Conservation (phyloP, 2,888 invertebrate genomes). For the Syrista parreyssii region DNA sequence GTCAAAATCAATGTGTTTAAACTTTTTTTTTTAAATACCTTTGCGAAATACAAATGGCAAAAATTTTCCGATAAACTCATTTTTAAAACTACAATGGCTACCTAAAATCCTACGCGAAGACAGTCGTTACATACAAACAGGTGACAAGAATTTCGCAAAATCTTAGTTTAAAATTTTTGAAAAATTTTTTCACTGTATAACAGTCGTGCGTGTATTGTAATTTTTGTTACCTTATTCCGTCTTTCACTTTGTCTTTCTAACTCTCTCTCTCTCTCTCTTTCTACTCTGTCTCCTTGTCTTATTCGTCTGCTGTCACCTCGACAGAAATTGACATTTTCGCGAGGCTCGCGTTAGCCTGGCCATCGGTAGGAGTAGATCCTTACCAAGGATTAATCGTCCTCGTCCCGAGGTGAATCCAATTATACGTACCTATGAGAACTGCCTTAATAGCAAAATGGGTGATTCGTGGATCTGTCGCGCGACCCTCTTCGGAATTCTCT, state of each 20-base stretch:
- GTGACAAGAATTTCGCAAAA: not conserved
- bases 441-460: not conserved
- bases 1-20: no score
- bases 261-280: not conserved
- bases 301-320: not conserved
- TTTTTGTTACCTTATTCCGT: not conserved
- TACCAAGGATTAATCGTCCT: not conserved
- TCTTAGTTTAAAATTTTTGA: not conserved
- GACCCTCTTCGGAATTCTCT: not conserved
- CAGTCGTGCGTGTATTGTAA: not conserved
- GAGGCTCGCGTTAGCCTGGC: not conserved
- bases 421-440: not conserved
- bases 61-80: no score
- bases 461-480: not conserved
- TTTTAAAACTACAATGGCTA: no score
- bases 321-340: not conserved
- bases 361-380: not conserved
- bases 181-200: not conserved
- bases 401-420: not conserved
- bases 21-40: no score
- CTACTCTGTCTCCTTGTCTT: not conserved
- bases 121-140: not conserved
- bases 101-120: no score
- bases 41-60: no score
- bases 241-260: not conserved